These are phyloP conservation scores for Heliconius aoede DNA, from an alignment of 2,888 invertebrate genomes.

Conservation along the genomic window DNA sequence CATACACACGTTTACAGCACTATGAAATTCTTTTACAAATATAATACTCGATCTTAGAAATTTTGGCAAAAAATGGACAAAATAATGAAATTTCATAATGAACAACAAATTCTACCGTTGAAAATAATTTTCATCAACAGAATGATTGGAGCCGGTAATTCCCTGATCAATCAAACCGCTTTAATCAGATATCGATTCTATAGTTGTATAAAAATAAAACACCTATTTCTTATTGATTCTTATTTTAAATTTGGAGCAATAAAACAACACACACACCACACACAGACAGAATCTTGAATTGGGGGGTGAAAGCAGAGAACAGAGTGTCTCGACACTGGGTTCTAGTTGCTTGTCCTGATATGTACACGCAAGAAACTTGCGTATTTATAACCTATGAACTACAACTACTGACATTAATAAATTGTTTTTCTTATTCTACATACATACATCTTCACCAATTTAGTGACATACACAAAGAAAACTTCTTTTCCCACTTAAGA, in stretches of 20 bases:
- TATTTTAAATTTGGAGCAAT: too few species aligned
- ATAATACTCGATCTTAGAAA: neutral
- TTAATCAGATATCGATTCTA: constrained; percentile 33
- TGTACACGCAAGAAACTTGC: rapidly evolving
- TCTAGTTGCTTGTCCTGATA: neutral
- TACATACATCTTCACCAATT: too few species aligned
- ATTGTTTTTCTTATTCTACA: too few species aligned
- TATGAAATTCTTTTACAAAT: neutral
- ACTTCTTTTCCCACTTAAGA: too few species aligned
- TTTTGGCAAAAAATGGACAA: neutral
- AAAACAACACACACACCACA: too few species aligned
- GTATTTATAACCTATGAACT: too few species aligned
- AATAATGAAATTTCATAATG: neutral
- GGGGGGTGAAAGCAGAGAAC: neutral
- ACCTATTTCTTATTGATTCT: neutral
- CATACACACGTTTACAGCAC: too few species aligned
- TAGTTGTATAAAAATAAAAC: constrained; percentile 15
- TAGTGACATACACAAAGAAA: too few species aligned
- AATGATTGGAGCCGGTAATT: constrained; percentile 21
- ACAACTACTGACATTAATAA: too few species aligned
- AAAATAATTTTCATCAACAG: constrained; percentile 21
- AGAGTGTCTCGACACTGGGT: neutral
- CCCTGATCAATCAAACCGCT: constrained; percentile 33
- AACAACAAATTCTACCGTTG: constrained; percentile 4
- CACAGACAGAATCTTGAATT: too few species aligned